These are phyloP conservation scores for Brachyhypopomus gauderio DNA, from an alignment of 2,113 vertebrate genomes.

Conservation along the genomic window DNA sequence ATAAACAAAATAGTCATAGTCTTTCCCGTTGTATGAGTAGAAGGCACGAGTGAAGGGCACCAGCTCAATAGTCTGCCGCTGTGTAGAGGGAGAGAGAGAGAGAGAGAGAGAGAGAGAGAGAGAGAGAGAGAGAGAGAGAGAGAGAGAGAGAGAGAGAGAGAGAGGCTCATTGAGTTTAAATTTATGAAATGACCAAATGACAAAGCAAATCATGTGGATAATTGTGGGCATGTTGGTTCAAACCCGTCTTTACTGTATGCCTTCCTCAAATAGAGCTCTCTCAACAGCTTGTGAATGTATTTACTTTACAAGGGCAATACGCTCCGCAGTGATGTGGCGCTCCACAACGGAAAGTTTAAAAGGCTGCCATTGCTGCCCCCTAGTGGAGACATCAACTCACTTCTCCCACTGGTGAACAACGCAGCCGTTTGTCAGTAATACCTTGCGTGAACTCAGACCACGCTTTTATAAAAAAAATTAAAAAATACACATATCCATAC, in stretches of 20 bases:
- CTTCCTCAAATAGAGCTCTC: too few relatives aligned
- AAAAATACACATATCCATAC: too few relatives aligned
- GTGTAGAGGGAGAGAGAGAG: slow-evolving; percentile 3
- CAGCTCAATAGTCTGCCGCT: slow-evolving; percentile 84
- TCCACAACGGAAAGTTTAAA: background rate
- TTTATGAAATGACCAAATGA: too few relatives aligned
- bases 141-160: slow-evolving; percentile 10
- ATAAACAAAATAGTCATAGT: slow-evolving; percentile 75
- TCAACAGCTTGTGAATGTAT: background rate
- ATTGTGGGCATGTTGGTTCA: too few relatives aligned
- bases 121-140: slow-evolving; percentile 13
- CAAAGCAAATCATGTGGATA: too few relatives aligned
- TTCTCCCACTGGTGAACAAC: background rate
- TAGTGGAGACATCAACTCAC: background rate
- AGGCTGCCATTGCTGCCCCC: slow-evolving; percentile 16
- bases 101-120: slow-evolving; percentile 11
- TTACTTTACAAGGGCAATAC: background rate
- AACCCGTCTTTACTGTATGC: too few relatives aligned
- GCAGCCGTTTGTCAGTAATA: too few relatives aligned
- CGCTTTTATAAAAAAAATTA: too few relatives aligned
- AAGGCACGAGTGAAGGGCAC: slow-evolving; percentile 81
- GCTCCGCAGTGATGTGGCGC: background rate
- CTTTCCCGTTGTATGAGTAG: slow-evolving; percentile 74
- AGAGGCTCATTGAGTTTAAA: background rate
- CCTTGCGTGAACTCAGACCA: too few relatives aligned